Conservation (phyloP, 2,797 vertebrate genomes). For the Jordanella pulchra region DNA sequence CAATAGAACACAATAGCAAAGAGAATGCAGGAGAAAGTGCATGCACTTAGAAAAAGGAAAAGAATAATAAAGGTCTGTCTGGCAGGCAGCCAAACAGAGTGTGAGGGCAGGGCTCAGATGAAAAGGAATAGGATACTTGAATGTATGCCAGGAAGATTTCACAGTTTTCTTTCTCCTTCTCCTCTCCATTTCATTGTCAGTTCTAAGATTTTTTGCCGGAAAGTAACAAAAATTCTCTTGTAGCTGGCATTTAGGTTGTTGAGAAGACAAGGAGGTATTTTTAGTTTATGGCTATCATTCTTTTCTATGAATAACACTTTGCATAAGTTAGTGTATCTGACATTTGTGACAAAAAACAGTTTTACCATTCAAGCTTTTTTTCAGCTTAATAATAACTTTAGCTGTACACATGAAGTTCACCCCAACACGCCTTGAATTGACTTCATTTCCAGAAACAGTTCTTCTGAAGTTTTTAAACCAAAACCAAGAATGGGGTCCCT, state of each 20-base stretch:
- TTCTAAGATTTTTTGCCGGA: slow-evolving; percentile 73
- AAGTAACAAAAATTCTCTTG: slow-evolving; percentile 76
- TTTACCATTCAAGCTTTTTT: slow-evolving; percentile 11
- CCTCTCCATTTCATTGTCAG: slow-evolving; percentile 62
- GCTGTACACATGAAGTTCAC: not conserved
- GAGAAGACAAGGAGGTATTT: slow-evolving; percentile 45
- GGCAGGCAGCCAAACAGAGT: slow-evolving; percentile 69
- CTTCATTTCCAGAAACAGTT: slow-evolving; percentile 22
- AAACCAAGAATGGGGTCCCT: not conserved
- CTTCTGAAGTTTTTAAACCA: slow-evolving; percentile 20
- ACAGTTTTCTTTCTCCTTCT: slow-evolving; percentile 38
- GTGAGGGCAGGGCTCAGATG: slow-evolving; percentile 75
- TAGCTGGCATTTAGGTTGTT: slow-evolving; percentile 47
- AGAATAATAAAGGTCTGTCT: slow-evolving; percentile 75
- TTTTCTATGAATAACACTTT: slow-evolving; percentile 25
- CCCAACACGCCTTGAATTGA: not conserved
- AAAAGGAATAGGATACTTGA: slow-evolving; percentile 77
- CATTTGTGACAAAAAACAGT: slow-evolving; percentile 4
- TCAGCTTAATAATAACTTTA: slow-evolving; percentile 1
- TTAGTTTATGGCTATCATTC: slow-evolving; percentile 44
- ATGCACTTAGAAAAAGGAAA: slow-evolving; percentile 50
- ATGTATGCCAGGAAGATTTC: slow-evolving; percentile 76
- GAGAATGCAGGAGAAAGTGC: slow-evolving; percentile 38
- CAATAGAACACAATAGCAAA: slow-evolving; percentile 43
- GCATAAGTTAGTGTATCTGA: slow-evolving; percentile 7